Conservation (phyloP, 2,888 invertebrate species). For the Listrodromus nycthemerus region DNA sequence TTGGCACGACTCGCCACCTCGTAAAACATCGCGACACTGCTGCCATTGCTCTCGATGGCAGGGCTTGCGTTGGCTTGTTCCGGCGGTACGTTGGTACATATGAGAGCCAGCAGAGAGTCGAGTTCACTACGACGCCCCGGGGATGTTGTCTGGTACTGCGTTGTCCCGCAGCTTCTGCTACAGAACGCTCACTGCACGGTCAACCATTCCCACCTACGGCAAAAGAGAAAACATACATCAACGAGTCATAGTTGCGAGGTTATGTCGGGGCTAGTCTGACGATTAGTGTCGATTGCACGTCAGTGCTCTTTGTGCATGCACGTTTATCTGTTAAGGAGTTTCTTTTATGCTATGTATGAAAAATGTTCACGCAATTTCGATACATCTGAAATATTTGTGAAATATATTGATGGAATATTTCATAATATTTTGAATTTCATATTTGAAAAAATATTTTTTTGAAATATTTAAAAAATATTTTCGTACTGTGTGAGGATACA, state of each 20-base stretch:
- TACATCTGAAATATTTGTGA: no score
- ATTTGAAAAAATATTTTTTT: no score
- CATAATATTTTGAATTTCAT: no score
- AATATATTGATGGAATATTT: no score
- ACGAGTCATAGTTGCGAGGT: slow-evolving; percentile 23
- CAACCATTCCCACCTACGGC: slow-evolving; percentile 48
- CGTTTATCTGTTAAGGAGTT: no score
- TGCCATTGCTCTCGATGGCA: slow-evolving; percentile 50
- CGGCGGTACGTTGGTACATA: slow-evolving; percentile 37
- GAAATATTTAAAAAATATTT: no score
- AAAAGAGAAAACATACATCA: slow-evolving; percentile 47
- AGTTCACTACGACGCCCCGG: slow-evolving; percentile 74
- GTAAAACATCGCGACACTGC: slow-evolving; percentile 79
- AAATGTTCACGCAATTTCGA: no score
- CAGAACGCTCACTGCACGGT: slow-evolving; percentile 29
- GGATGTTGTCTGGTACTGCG: slow-evolving; percentile 69
- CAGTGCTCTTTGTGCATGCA: not conserved
- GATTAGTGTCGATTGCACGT: slow-evolving; percentile 49
- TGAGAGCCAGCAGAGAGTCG: slow-evolving; percentile 43
- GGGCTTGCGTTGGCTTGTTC: slow-evolving; percentile 49
- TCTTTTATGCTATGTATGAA: no score
- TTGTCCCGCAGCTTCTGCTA: slow-evolving; percentile 30
- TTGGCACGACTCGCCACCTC: slow-evolving; percentile 82
- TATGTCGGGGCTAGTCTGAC: not conserved
- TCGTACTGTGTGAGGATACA: no score